A percentile compares a stretch with the other conserved stretches of the same genome.
phyloP scores from a whole-genome alignment of 2,888 invertebrate species.

The Troilus luridus region DNA sequence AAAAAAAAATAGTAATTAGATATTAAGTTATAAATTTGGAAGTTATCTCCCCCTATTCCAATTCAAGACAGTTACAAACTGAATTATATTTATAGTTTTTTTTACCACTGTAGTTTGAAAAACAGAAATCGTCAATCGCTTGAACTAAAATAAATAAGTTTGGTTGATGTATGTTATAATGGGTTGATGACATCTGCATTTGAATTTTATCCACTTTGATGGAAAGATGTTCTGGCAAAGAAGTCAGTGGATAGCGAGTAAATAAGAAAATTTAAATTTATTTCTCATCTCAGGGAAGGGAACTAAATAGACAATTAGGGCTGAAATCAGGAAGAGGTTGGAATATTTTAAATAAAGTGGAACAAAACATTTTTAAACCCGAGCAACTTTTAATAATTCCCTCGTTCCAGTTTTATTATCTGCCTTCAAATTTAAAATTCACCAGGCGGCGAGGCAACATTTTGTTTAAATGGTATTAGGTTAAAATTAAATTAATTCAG shows the following conservation, averaged over 20 bases:
- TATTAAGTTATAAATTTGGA: too few species aligned
- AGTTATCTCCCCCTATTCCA: too few species aligned
- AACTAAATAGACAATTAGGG: neutral
- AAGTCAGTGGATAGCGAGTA: neutral
- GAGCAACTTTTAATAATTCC: constrained; percentile 8
- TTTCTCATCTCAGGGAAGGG: neutral
- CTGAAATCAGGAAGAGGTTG: neutral
- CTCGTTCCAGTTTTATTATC: neutral
- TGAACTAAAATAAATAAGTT: too few species aligned
- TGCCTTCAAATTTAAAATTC: neutral
- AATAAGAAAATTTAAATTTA: neutral
- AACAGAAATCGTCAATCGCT: too few species aligned
- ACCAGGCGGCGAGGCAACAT: neutral
- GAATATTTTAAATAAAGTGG: constrained; percentile 21
- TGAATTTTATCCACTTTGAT: too few species aligned
- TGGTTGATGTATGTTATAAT: too few species aligned
- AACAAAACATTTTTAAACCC: constrained; percentile 12
- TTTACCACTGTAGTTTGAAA: too few species aligned
- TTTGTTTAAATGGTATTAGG: neutral
- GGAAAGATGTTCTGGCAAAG: neutral
- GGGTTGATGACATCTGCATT: too few species aligned
- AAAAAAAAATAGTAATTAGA: too few species aligned
- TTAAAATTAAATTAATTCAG: constrained; percentile 28
- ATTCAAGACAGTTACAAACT: too few species aligned
- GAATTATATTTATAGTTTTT: too few species aligned